Base-by-base conservation (phyloP, 2,888 invertebrate genomes). In the Drosophila seclusa region DNA sequence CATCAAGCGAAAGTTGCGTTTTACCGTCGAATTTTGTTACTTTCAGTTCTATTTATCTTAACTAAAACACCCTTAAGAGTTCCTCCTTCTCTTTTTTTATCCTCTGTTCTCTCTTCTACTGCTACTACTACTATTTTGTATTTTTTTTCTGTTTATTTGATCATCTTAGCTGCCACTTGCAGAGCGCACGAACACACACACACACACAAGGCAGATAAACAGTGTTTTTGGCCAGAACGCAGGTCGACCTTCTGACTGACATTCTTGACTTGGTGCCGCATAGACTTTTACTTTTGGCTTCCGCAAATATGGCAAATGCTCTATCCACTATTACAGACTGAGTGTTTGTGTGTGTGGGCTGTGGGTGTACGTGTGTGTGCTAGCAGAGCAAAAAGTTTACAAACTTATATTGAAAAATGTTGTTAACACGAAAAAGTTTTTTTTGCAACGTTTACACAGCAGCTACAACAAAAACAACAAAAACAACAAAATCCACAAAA, bases 101-200 rank as follows among this genome's bases (percentile, higher is more conserved):
- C 2, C 38, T 54, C 27, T 16, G 24, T 45, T 50, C 50, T 11
- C 65, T 24, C 11, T 36, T 27, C 48, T 18, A 29, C 38, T 21
- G 55, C 32, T 62, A 50, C 48, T 18, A 34, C 48, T 18, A 67
- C 32, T 62, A 50, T 54, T 45, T 70, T 40, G 36, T 40, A 21
- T 38, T 55, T 48, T 50, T 32, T 60, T 54, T 54, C 62, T 81
- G 85, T 81, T 89, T 87, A 84, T 87, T 87, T 89, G 87, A 84
- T 87, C 89, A 87, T 89, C 89, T 89, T 87, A 81, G 87, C 85
- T 87, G 89, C 85, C 89, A 87, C 87, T 87, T 87, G 87, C 87
- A 87, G 87, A 62, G 55, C 68, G 38, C 68, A 59, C 68, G 52
- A 34, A 53, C 49, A 29, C 53, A 45, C 62, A 54, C 57, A 60